Evolutionary conservation across 2,113 vertebrate species (phyloP), one percentile per base, ranked within the genome.

Genomic region (Ailurus styani): DNA sequence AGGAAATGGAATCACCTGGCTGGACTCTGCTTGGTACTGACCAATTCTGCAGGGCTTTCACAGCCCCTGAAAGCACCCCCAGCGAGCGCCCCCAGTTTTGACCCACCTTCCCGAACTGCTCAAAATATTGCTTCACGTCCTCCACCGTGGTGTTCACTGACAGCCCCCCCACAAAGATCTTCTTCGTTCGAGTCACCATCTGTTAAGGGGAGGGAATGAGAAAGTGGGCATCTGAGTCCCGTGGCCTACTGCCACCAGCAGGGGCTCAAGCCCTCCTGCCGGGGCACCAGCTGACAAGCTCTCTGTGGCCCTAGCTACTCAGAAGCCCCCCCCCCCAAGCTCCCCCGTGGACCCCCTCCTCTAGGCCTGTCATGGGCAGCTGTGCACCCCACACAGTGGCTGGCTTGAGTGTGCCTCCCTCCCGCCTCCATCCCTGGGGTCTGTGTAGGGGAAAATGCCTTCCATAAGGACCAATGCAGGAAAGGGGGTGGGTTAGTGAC

Each of bases 111-210:
- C 99, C 99, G 42, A 99, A 99, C 98, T 99, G 99, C 98, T 99
- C 99, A 0, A 99, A 99, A 98, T 99, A 99, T 31, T 99, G 99
- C 98, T 99, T 99, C 97, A 99, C 99, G 54, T 99, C 99, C 94
- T 99, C 99, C 98, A 99, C 99, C 9, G 99, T 99, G 88, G 99
- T 99, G 99, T 99, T 99, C 98, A 99, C 99, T 0, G 99, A 99
- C 95, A 99, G 98, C 93, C 99, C 99, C 95, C 99, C 99, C 42
- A 99, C 99, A 98, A 99, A 99, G 99, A 99, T 99, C 99, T 99
- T 99, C 99, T 99, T 99, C 96, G 99, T 99, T 98, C 99, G 99
- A 97, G 99, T 99, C 99, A 99, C 99, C 99, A 99, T 99, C 99
- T 99, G 99, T 98, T 98, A 95, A 93, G 98, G 85, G 97, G 97